Evolutionary conservation across 2,113 vertebrate genomes (phyloP).

Genomic region (Eulacestoma nigropectus): DNA sequence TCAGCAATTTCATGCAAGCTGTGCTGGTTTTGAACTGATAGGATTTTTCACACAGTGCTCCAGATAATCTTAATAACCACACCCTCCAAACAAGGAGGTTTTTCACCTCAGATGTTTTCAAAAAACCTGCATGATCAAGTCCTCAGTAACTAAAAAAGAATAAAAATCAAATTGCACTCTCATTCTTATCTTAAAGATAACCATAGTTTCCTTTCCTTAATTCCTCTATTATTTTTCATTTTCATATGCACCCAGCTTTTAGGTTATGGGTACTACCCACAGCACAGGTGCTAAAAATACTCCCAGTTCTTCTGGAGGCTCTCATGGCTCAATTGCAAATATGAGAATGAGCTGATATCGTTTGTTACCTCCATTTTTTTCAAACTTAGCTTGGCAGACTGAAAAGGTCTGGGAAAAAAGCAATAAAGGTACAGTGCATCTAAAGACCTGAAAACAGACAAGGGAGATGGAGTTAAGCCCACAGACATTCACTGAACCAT

Average conservation of each 20-base stretch:
- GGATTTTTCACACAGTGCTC: not conserved
- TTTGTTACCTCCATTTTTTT: not conserved
- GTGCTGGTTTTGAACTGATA: not conserved
- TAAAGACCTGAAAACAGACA: not conserved
- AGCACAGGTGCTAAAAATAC: not conserved
- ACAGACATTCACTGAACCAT: not conserved
- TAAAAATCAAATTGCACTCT: not conserved
- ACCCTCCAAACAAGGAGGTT: not conserved
- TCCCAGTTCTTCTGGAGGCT: not conserved
- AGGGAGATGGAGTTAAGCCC: not conserved
- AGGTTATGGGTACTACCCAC: not conserved
- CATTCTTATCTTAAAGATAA: not conserved
- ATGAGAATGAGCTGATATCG: rapidly evolving
- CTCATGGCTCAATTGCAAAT: not conserved
- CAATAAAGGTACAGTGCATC: not conserved
- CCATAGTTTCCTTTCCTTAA: not conserved
- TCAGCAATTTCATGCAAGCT: not conserved
- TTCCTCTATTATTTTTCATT: not conserved
- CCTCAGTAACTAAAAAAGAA: not conserved
- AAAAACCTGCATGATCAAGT: not conserved
- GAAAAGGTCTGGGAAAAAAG: not conserved
- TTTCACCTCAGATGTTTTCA: not conserved
- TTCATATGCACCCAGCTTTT: not conserved
- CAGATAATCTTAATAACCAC: not conserved
- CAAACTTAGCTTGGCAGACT: not conserved